A percentile compares a stretch with the other conserved stretches of the same genome.
Evolutionary conservation across 2,888 invertebrate genomes (phyloP).

Genomic region (Drosophila pegasa): DNA sequence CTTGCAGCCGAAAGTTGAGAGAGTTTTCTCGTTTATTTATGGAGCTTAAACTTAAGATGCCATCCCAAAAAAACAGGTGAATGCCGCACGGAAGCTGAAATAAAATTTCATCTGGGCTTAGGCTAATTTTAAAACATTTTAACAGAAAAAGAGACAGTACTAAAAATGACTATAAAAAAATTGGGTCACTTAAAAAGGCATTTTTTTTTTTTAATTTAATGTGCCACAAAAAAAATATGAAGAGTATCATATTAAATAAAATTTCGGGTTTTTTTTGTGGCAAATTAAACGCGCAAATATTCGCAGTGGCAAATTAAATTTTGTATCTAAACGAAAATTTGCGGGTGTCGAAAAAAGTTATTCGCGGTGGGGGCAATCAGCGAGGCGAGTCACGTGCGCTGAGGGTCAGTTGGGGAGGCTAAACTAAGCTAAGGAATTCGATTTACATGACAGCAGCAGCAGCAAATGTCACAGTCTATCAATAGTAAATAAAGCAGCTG

Average conservation of each 20-base stretch:
- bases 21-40: constrained; percentile 37
- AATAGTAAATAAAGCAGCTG: constrained; percentile 44
- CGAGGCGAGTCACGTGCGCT: constrained; percentile 68
- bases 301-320: constrained; percentile 34
- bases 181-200: constrained; percentile 33
- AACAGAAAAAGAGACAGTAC: background rate
- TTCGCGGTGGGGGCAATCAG: constrained; percentile 31
- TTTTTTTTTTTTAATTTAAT: constrained; percentile 18
- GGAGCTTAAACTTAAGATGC: constrained; percentile 26
- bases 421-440: constrained; percentile 60
- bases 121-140: constrained; percentile 6
- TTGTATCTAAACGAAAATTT: constrained; percentile 18
- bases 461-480: constrained; percentile 52
- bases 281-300: constrained; percentile 45
- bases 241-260: constrained; percentile 7
- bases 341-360: constrained; percentile 20
- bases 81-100: constrained; percentile 22
- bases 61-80: constrained; percentile 22
- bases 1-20: constrained; percentile 30
- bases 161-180: constrained; percentile 14
- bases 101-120: constrained; percentile 13
- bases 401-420: constrained; percentile 73
- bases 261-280: constrained; percentile 27
- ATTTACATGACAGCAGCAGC: constrained; percentile 47
- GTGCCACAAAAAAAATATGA: background rate